These are phyloP conservation scores for Tragelaphus scriptus DNA, from an alignment of 2,113 vertebrate species.

Conservation along the genomic window DNA sequence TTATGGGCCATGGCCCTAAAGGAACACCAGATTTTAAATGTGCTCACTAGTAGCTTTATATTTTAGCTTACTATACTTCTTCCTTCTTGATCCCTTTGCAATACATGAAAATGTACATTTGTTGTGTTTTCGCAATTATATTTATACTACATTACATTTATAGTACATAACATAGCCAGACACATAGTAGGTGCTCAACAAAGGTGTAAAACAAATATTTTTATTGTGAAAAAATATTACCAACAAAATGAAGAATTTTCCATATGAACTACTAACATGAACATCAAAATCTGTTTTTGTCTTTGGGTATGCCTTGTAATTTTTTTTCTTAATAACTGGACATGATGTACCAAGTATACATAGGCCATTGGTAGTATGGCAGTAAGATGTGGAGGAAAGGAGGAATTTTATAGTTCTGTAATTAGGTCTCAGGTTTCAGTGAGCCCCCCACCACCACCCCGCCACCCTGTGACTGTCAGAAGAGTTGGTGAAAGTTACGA, in stretches of 20 bases:
- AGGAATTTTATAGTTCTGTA: not conserved
- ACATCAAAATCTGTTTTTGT: not conserved
- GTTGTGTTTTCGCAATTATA: not conserved
- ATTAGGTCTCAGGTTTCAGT: not conserved
- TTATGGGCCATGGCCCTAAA: not conserved
- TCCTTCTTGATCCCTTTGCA: not conserved
- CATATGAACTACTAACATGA: not conserved
- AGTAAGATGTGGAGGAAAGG: not conserved
- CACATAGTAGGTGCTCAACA: not conserved
- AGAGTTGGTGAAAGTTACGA: too few species aligned
- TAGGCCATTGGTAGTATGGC: not conserved
- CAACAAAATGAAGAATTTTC: not conserved
- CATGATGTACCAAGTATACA: not conserved
- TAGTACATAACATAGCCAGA: not conserved
- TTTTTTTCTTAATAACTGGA: not conserved
- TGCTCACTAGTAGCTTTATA: not conserved
- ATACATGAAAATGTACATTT: not conserved
- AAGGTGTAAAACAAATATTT: not conserved
- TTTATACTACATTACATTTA: not conserved
- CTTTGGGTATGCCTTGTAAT: not conserved
- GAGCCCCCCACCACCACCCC: not conserved
- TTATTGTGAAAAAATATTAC: not conserved
- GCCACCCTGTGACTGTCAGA: too few species aligned
- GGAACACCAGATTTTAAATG: not conserved
- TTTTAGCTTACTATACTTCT: not conserved